Base-by-base conservation (phyloP, 64 coral and sea anemone species). In the Orbicella faveolata region DNA sequence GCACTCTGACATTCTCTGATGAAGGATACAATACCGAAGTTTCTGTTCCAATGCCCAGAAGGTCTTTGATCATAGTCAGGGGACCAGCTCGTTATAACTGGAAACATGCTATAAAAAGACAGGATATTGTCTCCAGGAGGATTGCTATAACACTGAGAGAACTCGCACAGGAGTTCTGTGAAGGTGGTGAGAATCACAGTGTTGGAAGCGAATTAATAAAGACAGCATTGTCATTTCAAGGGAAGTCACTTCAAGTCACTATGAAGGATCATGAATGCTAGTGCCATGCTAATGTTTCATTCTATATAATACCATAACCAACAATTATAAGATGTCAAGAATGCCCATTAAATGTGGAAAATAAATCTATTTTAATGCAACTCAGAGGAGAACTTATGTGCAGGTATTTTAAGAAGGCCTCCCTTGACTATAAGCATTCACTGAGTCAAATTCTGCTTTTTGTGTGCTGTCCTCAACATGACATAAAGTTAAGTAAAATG, bases 141-240 rank as follows among this genome's bases (percentile, higher is more conserved):
- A 93, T 98, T 88, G 96, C 96, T 57, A 79, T 98, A 65, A 98
- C 96, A 25, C 76, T 98, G 55, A 90, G 96, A 75, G 96, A 98
- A 88, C 75, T 98, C 34, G 92, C 96, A 41, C 37, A 64, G 39
- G 90, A 93, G 17, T 98, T 98, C 76, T 55, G 44, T 21, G 87
- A 89, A 72, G 93, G 93, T 67, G 91, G 88, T 11, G 48, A 79
- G 79, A 33, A 73, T 84, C 84, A 75, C 78, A 68, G 21, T 35
- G 26, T 90, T 88, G 90, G 96, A 6, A 79, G 34, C 34, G 74
- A 84, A 25, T 64, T 95, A 70, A 48, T 93, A 48, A 86, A 90
- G 55, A 87, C 51, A 74, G 96, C 96, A 77, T 25, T 92, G 64
- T 77, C 93, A 77, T 98, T 95, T 88, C 77, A 90, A 48, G 96